phyloP scores from a whole-genome alignment of 2,888 invertebrate species.

The Drosophila kuntzei region DNA sequence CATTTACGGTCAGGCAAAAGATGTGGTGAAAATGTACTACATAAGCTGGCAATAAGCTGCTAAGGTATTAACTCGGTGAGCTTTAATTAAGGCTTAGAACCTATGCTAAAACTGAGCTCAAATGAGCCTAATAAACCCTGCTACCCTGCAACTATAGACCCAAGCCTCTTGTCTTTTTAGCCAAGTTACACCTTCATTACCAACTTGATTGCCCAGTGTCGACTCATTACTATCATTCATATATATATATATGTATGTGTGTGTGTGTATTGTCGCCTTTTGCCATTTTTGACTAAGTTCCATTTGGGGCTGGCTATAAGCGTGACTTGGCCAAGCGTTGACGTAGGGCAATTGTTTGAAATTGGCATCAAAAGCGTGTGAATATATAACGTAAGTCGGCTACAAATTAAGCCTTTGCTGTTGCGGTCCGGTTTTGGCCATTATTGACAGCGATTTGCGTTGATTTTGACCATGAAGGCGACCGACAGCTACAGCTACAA shows the following conservation, averaged over 20 bases:
- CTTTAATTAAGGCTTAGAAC: constrained; percentile 39
- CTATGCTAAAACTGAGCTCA: constrained; percentile 19
- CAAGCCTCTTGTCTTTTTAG: constrained; percentile 1
- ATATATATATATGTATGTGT: constrained; percentile 7
- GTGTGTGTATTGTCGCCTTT: constrained; percentile 49
- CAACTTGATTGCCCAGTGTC: constrained; percentile 16
- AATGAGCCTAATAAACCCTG: constrained; percentile 18
- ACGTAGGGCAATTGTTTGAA: constrained; percentile 70
- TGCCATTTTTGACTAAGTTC: constrained; percentile 64
- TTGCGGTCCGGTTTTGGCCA: constrained; percentile 52
- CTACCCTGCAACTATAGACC: not conserved
- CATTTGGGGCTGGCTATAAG: constrained; percentile 51
- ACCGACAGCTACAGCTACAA: constrained; percentile 12
- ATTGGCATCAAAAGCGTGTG: constrained; percentile 75
- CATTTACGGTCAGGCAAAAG: constrained; percentile 35
- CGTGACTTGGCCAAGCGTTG: constrained; percentile 63
- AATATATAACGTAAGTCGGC: constrained; percentile 54
- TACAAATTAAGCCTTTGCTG: constrained; percentile 73
- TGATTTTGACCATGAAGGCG: constrained; percentile 71
- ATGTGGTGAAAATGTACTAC: constrained; percentile 23
- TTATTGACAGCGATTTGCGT: constrained; percentile 78
- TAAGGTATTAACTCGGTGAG: constrained; percentile 18
- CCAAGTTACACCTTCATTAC: constrained; percentile 33
- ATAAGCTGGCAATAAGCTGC: constrained; percentile 21
- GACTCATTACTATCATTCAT: constrained; percentile 35